Evolutionary conservation across 2,888 invertebrate genomes (phyloP), one percentile per base, ranked within the genome.

Genomic region (Pseudeuparius sepicola): DNA sequence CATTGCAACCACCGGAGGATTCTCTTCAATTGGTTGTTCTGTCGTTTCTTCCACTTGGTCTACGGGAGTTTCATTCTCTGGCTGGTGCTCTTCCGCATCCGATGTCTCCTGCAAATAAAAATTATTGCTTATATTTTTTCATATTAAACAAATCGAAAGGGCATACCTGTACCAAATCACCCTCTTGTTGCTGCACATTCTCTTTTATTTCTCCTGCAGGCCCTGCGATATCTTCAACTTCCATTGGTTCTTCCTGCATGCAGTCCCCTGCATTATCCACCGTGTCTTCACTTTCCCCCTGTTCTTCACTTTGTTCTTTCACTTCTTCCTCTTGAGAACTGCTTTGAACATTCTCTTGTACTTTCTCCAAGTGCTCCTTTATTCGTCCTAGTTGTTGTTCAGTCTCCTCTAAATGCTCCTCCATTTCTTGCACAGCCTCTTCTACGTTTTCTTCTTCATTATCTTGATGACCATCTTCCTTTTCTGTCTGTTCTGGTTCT

Each of bases 201-300:
- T 39, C 35, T 5, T 39, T 34, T 9, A 34, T 37, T 32, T 41
- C 33, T 16, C 37, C 29, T 10, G 12, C n/a, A n/a, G n/a, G n/a
- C n/a, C n/a, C n/a, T n/a, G n/a, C n/a, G 11, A 31, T 24, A 34
- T 48, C 49, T 26, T 50, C 48, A 14, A 50, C 41, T 26, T 54
- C 53, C 50, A 51, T 50, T 6, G 48, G 40, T 42, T 51, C 50
- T 35, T 43, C 46, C 34, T 26, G 32, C 12, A 32, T n/a, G n/a
- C n/a, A n/a, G n/a, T 15, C 32, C 4, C 27, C 29, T 14, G 33
- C 18, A 2, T 36, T 29, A 9, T 7, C 20, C 6, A 30, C 20
- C 4, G 26, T 12, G 10, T 24, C 25, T 6, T 16, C 18, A 4
- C 11, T 9, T 14, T 17, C 20, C 11, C 24, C 17, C 12, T 25